phyloP scores from a whole-genome alignment of 1,140 invertebrate genomes.

The Latrodectus geometricus region DNA sequence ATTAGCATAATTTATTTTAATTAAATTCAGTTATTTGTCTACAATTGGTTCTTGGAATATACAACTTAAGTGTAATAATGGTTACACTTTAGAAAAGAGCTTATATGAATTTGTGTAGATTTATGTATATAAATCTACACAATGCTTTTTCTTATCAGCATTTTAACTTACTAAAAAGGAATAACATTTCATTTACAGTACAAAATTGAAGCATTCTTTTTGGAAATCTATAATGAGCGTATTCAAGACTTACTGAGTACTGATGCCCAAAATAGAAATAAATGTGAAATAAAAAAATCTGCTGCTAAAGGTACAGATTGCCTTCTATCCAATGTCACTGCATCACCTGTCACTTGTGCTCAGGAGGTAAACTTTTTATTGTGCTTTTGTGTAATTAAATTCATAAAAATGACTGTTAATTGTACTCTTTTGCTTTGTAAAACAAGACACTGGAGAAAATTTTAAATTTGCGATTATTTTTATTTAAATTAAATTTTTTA shows the following conservation, averaged over 20 bases:
- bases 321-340: constrained; percentile 53
- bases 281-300: constrained; percentile 79
- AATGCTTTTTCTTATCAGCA: no score
- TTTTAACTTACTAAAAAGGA: neutral
- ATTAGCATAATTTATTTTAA: no score
- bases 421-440: neutral
- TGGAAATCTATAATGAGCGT: constrained; percentile 91
- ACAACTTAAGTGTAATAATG: no score
- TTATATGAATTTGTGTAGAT: no score
- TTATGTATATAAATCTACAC: no score
- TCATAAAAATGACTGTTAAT: neutral
- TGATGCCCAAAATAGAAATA: constrained; percentile 22
- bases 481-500: no score
- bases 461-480: no score
- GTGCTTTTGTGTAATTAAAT: neutral
- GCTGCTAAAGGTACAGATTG: constrained; percentile 73
- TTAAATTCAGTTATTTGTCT: no score
- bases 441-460: no score
- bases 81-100: no score
- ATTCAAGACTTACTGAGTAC: constrained; percentile 81
- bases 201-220: constrained; percentile 83
- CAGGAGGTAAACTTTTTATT: constrained; percentile 23
- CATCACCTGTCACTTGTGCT: constrained; percentile 38
- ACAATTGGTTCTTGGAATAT: no score
- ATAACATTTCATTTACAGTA: constrained; percentile 75